Conservation (phyloP, 2,888 invertebrate species). For the Cephus rjabovi region DNA sequence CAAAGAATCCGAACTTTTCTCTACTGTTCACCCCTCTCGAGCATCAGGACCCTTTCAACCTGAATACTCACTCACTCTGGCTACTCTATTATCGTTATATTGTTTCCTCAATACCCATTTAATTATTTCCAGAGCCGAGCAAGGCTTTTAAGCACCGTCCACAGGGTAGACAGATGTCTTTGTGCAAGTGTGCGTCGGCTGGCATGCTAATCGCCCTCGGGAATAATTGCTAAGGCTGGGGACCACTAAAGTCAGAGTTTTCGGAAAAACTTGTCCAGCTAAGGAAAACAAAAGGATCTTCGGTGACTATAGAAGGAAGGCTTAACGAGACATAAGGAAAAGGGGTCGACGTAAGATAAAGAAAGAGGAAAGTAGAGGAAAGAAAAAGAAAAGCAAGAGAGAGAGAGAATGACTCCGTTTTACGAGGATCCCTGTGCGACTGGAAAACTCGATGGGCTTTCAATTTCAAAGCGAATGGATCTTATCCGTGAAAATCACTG, state of each 20-base stretch:
- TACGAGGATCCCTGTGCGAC: too few relatives aligned
- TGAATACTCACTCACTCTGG: background rate
- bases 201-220: background rate
- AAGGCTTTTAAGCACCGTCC: constrained; percentile 11
- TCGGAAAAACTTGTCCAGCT: too few relatives aligned
- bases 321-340: background rate
- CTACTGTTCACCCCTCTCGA: too few relatives aligned
- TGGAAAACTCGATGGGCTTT: constrained; percentile 22
- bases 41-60: background rate
- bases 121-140: constrained; percentile 13
- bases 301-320: too few relatives aligned
- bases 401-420: too few relatives aligned
- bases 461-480: constrained; percentile 32
- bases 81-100: constrained; percentile 16
- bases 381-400: background rate
- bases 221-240: too few relatives aligned
- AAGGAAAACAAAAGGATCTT: too few relatives aligned
- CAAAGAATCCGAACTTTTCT: too few relatives aligned
- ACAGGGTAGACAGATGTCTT: background rate
- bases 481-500: constrained; percentile 30
- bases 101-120: constrained; percentile 18
- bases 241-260: too few relatives aligned
- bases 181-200: background rate
- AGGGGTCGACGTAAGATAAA: constrained; percentile 1
- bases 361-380: background rate